Percentiles rank a stretch among this genome's conserved stretches.
Conservation (phyloP, 1,140 invertebrate species). For the Lanistes nyassanus region DNA sequence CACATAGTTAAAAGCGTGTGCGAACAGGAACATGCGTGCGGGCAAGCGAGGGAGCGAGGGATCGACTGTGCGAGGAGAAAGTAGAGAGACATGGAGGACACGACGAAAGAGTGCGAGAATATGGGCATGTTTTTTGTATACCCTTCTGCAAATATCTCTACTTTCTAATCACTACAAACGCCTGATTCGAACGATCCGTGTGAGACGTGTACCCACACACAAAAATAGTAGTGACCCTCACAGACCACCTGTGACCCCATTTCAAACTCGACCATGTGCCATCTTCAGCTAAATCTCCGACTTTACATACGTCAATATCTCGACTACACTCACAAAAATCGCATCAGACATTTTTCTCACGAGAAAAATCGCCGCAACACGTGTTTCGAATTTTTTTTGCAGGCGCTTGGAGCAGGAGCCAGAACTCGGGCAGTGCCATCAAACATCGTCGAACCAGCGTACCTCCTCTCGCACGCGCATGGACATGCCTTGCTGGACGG, state of each 20-base stretch:
- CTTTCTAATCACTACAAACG: no score
- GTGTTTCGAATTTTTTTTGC: conserved; percentile 7
- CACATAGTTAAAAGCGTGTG: no score
- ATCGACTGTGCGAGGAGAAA: no score
- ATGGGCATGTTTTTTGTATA: no score
- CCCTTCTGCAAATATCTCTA: no score
- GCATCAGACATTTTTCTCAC: background rate
- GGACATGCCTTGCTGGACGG: background rate
- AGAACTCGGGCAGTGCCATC: background rate
- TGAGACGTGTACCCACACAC: background rate
- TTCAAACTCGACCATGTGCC: background rate
- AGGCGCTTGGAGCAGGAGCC: background rate
- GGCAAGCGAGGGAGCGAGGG: no score
- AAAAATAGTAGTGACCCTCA: background rate
- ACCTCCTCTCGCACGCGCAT: background rate
- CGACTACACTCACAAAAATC: background rate
- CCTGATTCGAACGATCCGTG: background rate
- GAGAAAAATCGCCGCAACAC: background rate
- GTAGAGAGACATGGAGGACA: no score
- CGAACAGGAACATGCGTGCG: no score
- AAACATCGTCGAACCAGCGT: conserved; percentile 1
- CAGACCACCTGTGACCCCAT: background rate
- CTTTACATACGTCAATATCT: background rate
- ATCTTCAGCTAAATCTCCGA: background rate
- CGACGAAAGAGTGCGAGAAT: no score